Evolutionary conservation across 2,113 vertebrate genomes (phyloP).

Genomic region (Nothoprocta perdicaria): DNA sequence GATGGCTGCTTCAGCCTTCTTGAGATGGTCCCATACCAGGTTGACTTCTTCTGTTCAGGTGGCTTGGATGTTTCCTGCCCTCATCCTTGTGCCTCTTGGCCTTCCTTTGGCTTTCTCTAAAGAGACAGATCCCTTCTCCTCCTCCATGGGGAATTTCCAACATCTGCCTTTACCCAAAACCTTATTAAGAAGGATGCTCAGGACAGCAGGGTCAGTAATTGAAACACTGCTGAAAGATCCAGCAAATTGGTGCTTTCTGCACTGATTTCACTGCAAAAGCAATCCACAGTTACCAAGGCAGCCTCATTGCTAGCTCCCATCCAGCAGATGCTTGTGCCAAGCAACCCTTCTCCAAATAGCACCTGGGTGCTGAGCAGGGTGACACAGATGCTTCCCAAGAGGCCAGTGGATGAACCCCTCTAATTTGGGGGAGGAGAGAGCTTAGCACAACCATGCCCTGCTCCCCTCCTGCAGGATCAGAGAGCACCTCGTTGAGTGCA

Average conservation of each 20-base stretch:
- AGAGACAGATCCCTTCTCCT: neutral
- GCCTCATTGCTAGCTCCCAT: neutral
- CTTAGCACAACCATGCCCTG: neutral
- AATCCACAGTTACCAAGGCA: neutral
- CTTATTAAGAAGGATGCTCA: rapidly evolving
- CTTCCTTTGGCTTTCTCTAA: no score
- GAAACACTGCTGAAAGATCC: neutral
- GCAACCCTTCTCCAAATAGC: neutral
- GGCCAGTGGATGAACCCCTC: neutral
- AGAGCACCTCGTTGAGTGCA: rapidly evolving
- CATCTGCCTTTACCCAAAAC: neutral
- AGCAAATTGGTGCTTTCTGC: neutral
- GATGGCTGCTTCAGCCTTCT: no score
- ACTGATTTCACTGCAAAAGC: neutral
- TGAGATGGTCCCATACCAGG: no score
- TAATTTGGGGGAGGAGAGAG: neutral
- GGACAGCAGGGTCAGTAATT: neutral
- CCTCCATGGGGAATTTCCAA: neutral
- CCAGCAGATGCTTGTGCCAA: neutral
- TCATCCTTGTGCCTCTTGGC: neutral
- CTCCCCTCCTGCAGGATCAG: no score
- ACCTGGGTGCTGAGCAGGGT: rapidly evolving
- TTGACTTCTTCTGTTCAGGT: neutral
- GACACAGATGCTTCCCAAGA: neutral
- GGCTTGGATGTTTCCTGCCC: neutral